Conservation (phyloP, 2,888 invertebrate genomes). For the Drosophila fulvimacula region DNA sequence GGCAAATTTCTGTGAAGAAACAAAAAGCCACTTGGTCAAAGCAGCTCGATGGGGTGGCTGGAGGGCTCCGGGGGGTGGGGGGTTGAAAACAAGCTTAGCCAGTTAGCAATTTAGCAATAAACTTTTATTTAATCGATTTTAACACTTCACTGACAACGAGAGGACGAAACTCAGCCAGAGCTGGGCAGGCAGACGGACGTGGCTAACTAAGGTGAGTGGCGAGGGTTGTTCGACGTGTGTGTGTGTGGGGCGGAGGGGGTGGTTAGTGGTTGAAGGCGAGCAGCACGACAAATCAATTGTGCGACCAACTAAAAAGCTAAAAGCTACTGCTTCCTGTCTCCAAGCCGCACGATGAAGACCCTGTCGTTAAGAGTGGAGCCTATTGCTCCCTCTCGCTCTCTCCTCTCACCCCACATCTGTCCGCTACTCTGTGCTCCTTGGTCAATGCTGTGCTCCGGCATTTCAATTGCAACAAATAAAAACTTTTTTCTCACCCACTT, state of each 20-base stretch:
- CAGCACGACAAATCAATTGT: constrained; percentile 61
- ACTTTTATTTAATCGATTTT: constrained; percentile 78
- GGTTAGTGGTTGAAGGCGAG: constrained; percentile 2
- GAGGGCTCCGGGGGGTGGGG: not conserved
- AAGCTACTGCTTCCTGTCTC: constrained; percentile 41
- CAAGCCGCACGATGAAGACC: constrained; percentile 8
- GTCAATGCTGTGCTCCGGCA: constrained; percentile 48
- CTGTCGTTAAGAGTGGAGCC: not conserved
- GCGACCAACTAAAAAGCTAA: constrained; percentile 67
- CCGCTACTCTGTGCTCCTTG: too few species aligned
- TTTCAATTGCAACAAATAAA: constrained; percentile 62
- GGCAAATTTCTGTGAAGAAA: constrained; percentile 26
- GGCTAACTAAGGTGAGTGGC: constrained; percentile 27
- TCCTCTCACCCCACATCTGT: not conserved
- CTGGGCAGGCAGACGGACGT: not conserved
- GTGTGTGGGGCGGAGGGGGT: not conserved
- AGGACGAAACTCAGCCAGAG: not conserved
- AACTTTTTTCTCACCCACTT: constrained; percentile 24
- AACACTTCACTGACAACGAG: constrained; percentile 72
- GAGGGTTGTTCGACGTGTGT: not conserved
- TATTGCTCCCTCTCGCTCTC: not conserved
- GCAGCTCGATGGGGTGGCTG: not conserved
- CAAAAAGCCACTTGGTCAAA: constrained; percentile 26
- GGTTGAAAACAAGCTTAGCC: constrained; percentile 46
- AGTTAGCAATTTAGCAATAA: constrained; percentile 80